Percentiles rank a stretch among this genome's conserved stretches.
These are phyloP conservation scores for Callipepla californica DNA, from an alignment of 2,113 vertebrate species.

Conservation along the genomic window DNA sequence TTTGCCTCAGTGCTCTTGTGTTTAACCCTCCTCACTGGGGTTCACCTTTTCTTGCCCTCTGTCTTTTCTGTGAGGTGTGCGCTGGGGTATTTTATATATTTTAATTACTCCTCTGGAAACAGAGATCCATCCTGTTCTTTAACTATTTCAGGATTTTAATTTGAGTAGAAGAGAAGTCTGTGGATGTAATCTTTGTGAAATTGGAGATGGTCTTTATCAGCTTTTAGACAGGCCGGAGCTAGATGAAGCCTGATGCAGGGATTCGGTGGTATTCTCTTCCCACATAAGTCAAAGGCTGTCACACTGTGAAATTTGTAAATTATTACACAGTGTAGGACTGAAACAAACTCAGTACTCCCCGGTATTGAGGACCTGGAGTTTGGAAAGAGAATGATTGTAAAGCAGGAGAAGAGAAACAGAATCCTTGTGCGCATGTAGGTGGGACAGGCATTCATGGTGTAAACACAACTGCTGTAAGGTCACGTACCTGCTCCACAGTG, in stretches of 20 bases:
- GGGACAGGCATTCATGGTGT: accelerated
- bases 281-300: constrained; percentile 49
- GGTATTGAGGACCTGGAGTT: neutral
- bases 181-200: constrained; percentile 69
- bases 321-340: constrained; percentile 24
- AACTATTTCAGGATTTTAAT: constrained; percentile 44
- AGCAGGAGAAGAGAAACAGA: neutral
- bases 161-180: constrained; percentile 27
- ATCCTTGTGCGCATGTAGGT: neutral
- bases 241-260: constrained; percentile 48
- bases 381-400: neutral
- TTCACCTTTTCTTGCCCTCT: constrained; percentile 29
- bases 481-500: neutral
- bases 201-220: constrained; percentile 72
- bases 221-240: constrained; percentile 48
- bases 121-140: neutral
- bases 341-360: constrained; percentile 8
- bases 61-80: neutral
- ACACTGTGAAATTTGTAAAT: constrained; percentile 54
- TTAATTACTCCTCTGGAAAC: constrained; percentile 14
- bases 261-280: constrained; percentile 5
- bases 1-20: constrained; percentile 18
- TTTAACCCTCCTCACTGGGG: neutral
- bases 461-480: neutral
- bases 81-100: neutral